A percentile compares a stretch with the other conserved stretches of the same genome.
Evolutionary conservation across 2,797 vertebrate species (phyloP).

Genomic region (Potorous gilbertii): DNA sequence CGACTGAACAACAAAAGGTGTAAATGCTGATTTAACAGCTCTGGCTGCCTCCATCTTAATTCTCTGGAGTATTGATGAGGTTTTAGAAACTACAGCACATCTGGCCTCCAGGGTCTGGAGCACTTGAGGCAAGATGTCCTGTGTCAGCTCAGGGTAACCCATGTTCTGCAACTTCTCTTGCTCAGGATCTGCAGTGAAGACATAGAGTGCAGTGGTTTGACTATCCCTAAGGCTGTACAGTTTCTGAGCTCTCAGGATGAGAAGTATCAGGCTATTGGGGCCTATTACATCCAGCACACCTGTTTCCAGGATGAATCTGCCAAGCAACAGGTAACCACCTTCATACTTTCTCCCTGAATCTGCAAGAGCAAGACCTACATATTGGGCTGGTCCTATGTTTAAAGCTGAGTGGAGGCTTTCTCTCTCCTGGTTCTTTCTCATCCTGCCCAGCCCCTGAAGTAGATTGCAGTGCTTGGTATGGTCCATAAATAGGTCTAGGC

Average conservation of each 20-base stretch:
- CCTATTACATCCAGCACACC: slow-evolving; percentile 92
- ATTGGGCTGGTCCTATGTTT: too few relatives aligned
- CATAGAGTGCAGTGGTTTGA: slow-evolving; percentile 83
- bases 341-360: rapidly evolving
- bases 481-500: too few relatives aligned
- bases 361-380: neutral
- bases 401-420: rapidly evolving
- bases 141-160: neutral
- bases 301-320: slow-evolving; percentile 90
- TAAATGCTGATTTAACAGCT: neutral
- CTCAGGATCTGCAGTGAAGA: slow-evolving; percentile 82
- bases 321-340: slow-evolving; percentile 89
- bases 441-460: neutral
- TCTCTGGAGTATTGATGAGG: neutral
- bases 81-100: neutral
- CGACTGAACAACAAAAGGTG: neutral
- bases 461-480: neutral
- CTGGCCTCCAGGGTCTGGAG: neutral
- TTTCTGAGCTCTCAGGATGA: slow-evolving; percentile 87
- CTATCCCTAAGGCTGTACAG: slow-evolving; percentile 90
- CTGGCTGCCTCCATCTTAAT: too few relatives aligned
- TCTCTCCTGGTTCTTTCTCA: neutral
- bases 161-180: neutral
- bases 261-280: slow-evolving; percentile 88
- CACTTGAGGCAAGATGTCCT: neutral